Percentiles rank a stretch among this genome's conserved stretches.
phyloP scores from a whole-genome alignment of 92 coral and sea anemone species.

The Palythoa caribaeorum region DNA sequence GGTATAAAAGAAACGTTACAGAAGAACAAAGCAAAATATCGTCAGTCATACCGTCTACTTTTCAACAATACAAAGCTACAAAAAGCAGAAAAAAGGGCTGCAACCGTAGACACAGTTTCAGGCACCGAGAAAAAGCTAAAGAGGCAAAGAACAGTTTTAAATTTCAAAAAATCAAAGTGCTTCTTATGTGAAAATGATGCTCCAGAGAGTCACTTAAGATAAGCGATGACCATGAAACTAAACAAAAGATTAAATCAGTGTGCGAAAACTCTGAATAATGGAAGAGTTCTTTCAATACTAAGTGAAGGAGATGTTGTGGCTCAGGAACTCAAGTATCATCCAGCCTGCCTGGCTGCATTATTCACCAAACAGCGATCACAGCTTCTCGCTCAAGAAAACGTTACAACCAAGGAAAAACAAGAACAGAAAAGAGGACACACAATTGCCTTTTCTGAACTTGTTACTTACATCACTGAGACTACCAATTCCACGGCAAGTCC shows the following conservation, averaged over 20 bases:
- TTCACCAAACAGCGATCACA: neutral
- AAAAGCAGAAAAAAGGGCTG: constrained; percentile 62
- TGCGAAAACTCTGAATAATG: constrained; percentile 56
- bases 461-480: neutral
- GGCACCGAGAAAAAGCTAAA: constrained; percentile 13
- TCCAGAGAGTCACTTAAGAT: neutral
- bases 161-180: constrained; percentile 30
- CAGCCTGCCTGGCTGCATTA: neutral
- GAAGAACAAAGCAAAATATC: constrained; percentile 64
- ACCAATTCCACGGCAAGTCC: neutral
- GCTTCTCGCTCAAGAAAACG: neutral
- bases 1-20: constrained; percentile 56
- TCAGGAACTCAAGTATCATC: constrained; percentile 55
- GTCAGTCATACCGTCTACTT: constrained; percentile 47
- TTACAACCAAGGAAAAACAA: neutral
- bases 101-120: constrained; percentile 5
- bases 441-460: neutral
- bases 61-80: constrained; percentile 61
- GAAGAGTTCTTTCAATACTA: constrained; percentile 50
- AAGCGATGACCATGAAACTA: neutral
- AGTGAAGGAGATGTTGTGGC: constrained; percentile 61
- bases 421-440: neutral
- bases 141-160: constrained; percentile 10
- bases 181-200: constrained; percentile 33
- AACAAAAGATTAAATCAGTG: neutral